These are phyloP conservation scores for Prietella phreatophila DNA, from an alignment of 2,113 vertebrate species.

Conservation along the genomic window DNA sequence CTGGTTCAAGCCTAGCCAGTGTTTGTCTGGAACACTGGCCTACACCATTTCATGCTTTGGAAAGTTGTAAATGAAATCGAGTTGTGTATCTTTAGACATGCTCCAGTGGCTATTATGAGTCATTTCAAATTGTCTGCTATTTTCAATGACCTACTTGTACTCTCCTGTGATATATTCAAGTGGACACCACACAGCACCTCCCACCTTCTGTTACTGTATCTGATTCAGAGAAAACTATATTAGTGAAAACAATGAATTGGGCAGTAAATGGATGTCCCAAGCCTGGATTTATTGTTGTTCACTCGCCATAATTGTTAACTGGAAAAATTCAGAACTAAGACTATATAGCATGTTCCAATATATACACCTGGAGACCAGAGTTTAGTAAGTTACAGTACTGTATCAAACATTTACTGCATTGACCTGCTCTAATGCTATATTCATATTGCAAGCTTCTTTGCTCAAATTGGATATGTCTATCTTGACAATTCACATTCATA, in stretches of 20 bases:
- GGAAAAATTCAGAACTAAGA: background rate
- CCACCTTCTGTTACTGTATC: background rate
- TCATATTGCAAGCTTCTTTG: background rate
- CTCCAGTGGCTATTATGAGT: background rate
- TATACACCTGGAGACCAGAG: background rate
- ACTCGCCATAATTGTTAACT: background rate
- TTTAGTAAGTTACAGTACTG: background rate
- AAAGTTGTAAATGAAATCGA: background rate
- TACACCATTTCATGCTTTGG: conserved; percentile 1
- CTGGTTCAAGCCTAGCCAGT: background rate
- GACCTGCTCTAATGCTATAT: background rate
- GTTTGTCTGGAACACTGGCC: conserved; percentile 16
- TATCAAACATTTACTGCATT: background rate
- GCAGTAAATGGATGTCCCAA: background rate
- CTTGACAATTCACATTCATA: background rate
- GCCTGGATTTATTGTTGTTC: background rate
- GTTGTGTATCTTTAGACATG: background rate
- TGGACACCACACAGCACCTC: background rate
- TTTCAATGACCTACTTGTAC: background rate
- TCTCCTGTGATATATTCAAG: background rate
- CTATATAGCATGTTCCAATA: background rate
- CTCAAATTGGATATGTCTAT: background rate
- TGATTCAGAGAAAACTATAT: background rate
- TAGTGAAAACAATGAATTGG: background rate
- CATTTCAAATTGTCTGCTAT: background rate